Base-by-base conservation (phyloP, 2,888 invertebrate genomes). In the Anaspis maculata region DNA sequence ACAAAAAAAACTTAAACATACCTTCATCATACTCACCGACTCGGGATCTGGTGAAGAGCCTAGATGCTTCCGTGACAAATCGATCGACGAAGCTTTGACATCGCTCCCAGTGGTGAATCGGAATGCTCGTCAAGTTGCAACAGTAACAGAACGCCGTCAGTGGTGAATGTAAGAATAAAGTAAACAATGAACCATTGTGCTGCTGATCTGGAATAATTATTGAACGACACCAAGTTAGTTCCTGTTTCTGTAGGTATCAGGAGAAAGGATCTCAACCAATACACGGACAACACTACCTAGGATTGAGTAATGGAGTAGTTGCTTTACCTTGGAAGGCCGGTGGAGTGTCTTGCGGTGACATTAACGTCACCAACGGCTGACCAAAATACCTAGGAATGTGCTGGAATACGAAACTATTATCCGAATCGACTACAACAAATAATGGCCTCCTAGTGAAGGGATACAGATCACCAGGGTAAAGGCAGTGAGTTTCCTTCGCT, bases 81-180 rank as follows among this genome's bases (percentile, higher is more conserved):
- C 83, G 77, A 67, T 92, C 89, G 41, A 95, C 77, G 64, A 83
- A 82, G 42, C 80, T 77, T 63, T 89, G 87, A 59, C 89, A 89
- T 44, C 87, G 78, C 61, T 94, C 90, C 94, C 94, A 95, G 54
- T 85, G 77, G 48, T 82, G 79, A 50, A 90, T 77, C 25, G 87
- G 80, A 48, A 92, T 78, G 57, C 81, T 87, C 50, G 79, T 79
- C 42, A 95, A 78, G 64, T 90, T 89, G 64, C 91, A 90, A 57
- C 89, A 81, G 65, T 85, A 83, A 70, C 92, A 92, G 61, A 95
- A 81, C 44, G 89, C 91, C 56, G 88, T 85, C 58, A 95, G 72
- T 25, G 96, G 95, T 57, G 88, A 86, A 69, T 95, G 92, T 51
- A 96, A 79, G 73, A 96, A 96, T 61, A 95, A 72, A 14, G 95